Evolutionary conservation across 53 echinoderm and acorn worm species (phyloP).

Genomic region (Holothuria leucospilota): DNA sequence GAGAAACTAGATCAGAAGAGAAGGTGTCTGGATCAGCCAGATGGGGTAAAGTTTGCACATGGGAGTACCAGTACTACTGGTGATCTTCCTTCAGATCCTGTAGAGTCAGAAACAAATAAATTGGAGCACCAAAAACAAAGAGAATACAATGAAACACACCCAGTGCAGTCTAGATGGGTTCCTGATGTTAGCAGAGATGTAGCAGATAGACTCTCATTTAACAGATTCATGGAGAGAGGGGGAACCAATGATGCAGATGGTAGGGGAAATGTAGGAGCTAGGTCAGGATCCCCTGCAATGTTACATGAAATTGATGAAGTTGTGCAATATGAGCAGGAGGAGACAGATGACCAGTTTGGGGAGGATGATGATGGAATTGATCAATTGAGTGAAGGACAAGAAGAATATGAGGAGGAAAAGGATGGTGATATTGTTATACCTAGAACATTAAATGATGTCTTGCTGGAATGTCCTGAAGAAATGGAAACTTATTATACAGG

Average conservation of each 20-base stretch:
- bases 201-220: no score
- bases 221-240: no score
- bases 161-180: no score
- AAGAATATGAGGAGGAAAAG: constrained; percentile 32
- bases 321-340: constrained; percentile 36
- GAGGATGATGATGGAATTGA: constrained; percentile 30
- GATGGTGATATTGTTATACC: constrained; percentile 64
- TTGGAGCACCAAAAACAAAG: no score
- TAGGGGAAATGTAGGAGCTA: no score
- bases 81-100: no score
- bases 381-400: background rate
- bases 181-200: no score
- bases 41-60: constrained; percentile 13
- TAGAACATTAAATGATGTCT: constrained; percentile 87
- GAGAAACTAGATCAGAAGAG: constrained; percentile 73
- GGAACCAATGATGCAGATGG: no score
- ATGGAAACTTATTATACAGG: background rate
- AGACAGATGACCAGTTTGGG: background rate
- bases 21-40: constrained; percentile 25
- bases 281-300: no score
- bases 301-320: background rate
- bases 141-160: no score
- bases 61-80: no score
- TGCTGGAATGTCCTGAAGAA: constrained; percentile 38
- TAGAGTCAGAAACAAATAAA: no score